Evolutionary conservation across 2,888 invertebrate species (phyloP).

Genomic region (Keiferia lycopersicella): DNA sequence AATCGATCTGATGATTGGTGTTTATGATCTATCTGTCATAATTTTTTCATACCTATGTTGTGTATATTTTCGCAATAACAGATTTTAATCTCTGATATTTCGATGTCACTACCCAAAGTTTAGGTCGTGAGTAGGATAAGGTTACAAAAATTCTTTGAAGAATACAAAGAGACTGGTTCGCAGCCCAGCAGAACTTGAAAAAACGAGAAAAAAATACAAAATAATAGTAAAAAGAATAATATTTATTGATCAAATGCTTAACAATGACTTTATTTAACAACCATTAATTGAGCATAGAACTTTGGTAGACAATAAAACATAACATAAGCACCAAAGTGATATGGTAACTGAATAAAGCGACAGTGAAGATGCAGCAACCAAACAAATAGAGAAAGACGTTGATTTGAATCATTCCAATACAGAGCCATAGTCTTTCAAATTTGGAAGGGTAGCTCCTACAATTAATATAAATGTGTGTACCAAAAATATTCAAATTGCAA

Average conservation of each 20-base stretch:
- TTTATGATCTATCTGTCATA: no score
- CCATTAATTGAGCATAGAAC: slow-evolving; percentile 59
- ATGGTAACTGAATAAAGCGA: slow-evolving; percentile 61
- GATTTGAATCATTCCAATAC: slow-evolving; percentile 7
- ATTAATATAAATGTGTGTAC: slow-evolving; percentile 20
- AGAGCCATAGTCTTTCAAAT: slow-evolving; percentile 31
- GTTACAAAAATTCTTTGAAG: no score
- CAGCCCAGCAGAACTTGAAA: no score
- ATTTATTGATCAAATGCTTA: slow-evolving; percentile 56
- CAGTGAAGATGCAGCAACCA: slow-evolving; percentile 45
- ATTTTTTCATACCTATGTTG: no score
- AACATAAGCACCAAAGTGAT: slow-evolving; percentile 42
- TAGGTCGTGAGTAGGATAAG: no score
- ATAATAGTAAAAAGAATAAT: slow-evolving; percentile 38
- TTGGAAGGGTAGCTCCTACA: slow-evolving; percentile 33
- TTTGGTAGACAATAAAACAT: slow-evolving; percentile 61
- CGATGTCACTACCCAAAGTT: no score
- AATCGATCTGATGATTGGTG: no score
- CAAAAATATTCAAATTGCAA: slow-evolving; percentile 16
- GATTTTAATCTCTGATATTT: no score
- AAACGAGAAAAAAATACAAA: slow-evolving; percentile 12
- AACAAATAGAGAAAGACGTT: slow-evolving; percentile 37
- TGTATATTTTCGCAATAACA: neutral
- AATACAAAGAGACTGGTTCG: no score
- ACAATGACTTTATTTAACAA: slow-evolving; percentile 45